Evolutionary conservation across 2,113 vertebrate genomes (phyloP).

Genomic region (Bubo blakistoni): DNA sequence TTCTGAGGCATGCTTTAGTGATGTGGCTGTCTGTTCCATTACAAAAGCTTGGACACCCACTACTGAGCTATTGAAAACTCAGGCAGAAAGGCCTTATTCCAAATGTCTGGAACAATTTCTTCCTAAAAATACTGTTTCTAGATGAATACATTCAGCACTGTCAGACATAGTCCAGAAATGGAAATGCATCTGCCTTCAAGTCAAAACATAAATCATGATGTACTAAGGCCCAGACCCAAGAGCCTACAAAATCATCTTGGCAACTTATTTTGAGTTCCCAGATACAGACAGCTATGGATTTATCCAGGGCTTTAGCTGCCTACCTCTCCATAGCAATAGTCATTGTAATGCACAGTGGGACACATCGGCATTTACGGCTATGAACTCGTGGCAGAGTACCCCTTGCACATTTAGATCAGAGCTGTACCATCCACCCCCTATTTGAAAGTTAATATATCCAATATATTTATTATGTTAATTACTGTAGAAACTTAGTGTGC

Average conservation of each 20-base stretch:
- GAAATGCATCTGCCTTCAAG: not conserved
- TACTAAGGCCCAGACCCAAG: not conserved
- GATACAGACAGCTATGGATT: not conserved
- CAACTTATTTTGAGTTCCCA: not conserved
- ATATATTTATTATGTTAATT: not conserved
- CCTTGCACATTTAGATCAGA: not conserved
- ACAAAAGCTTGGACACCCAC: not conserved
- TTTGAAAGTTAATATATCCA: not conserved
- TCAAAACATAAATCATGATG: not conserved
- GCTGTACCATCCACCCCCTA: rapidly evolving
- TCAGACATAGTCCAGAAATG: not conserved
- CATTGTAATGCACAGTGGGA: not conserved
- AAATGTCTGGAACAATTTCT: not conserved
- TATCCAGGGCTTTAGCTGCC: not conserved
- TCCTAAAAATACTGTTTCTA: constrained; percentile 3
- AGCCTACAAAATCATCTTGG: not conserved
- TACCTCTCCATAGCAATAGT: not conserved
- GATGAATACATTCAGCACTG: not conserved
- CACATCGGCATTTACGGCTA: not conserved
- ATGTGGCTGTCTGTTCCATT: not conserved
- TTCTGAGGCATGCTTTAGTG: not conserved
- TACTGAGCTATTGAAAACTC: not conserved
- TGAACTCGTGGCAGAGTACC: not conserved
- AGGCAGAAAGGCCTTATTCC: not conserved
- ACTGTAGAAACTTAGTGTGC: not conserved